Conservation (phyloP, 1,140 invertebrate genomes). For the Onthophagus taurus region DNA sequence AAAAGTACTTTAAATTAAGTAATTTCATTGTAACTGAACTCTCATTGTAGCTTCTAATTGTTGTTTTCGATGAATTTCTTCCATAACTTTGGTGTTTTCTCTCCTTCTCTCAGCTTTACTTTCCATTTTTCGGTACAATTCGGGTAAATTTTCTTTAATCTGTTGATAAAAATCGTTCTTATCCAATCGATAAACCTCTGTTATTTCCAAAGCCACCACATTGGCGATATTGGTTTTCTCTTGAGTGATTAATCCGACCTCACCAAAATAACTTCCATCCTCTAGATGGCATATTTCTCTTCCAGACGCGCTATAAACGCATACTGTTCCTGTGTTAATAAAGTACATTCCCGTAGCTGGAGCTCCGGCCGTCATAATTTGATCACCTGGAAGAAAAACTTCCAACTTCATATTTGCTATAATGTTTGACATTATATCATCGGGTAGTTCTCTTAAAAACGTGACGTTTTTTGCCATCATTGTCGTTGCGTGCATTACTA, state of each 20-base stretch:
- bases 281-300: constrained; percentile 36
- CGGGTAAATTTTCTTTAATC: constrained; percentile 16
- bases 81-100: constrained; percentile 21
- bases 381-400: constrained; percentile 26
- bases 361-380: constrained; percentile 43
- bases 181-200: constrained; percentile 42
- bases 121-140: constrained; percentile 21
- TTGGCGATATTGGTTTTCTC: constrained; percentile 41
- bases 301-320: constrained; percentile 45
- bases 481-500: no score
- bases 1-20: no score
- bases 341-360: constrained; percentile 51
- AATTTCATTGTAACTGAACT: no score
- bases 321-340: constrained; percentile 44
- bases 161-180: constrained; percentile 37
- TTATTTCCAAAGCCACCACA: constrained; percentile 46
- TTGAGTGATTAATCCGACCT: constrained; percentile 39
- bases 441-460: no score
- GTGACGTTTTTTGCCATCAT: no score
- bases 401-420: constrained; percentile 21
- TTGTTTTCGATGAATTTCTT: constrained; percentile 24
- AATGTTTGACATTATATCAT: constrained; percentile 18
- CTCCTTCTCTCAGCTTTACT: constrained; percentile 20
- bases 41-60: constrained; percentile 17
- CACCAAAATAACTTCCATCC: constrained; percentile 31